Evolutionary conservation across 1,140 invertebrate species (phyloP), one percentile per base, ranked within the genome.

Genomic region (Eupeodes corollae): DNA sequence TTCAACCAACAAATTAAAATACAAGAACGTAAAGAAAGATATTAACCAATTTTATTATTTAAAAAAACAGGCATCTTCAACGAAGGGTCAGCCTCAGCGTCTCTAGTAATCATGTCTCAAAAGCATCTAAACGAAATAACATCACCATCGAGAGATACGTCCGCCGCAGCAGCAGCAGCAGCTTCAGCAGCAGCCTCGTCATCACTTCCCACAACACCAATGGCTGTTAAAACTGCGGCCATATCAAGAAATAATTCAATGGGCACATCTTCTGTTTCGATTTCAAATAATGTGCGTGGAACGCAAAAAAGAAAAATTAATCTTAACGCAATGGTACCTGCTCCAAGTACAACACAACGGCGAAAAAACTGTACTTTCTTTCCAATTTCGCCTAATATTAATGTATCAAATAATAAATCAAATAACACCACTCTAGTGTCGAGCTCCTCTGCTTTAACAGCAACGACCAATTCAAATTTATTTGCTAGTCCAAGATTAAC

Each of bases 401-500:
- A 52, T 11, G 59, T 21, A 21, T 21, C 57, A 21, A 63, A 49
- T 9, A 59, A 52, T 19, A 52, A 44, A 41, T 48, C 46, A 73
- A 76, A 58, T 78, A 75, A 5, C 79, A 78, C 15, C 75, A 73
- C 39, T 75, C 69, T 55, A 53, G 57, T 15, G 68, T 61, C 33
- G 67, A 71, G 31, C 74, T 71, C 5, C 74, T 73, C 55, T 75
- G 63, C 52, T 79, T 65, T 47, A 74, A 72, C 82, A 26, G 82
- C 82, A 11, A 76, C 79, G 21, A 26, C 16, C 12, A 38, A 26
- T 34, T 41, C 26, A 13, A 87, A 83, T 63, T 86, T 86, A 2
- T 91, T 91, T 63, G 85, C 89, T 2, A 89, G 86, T 55, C 88
- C 87, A 1, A 72, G 85, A 18, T 80, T 82, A 50, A 88, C 86